phyloP scores from a whole-genome alignment of 2,888 invertebrate species.

The Idaea straminata region DNA sequence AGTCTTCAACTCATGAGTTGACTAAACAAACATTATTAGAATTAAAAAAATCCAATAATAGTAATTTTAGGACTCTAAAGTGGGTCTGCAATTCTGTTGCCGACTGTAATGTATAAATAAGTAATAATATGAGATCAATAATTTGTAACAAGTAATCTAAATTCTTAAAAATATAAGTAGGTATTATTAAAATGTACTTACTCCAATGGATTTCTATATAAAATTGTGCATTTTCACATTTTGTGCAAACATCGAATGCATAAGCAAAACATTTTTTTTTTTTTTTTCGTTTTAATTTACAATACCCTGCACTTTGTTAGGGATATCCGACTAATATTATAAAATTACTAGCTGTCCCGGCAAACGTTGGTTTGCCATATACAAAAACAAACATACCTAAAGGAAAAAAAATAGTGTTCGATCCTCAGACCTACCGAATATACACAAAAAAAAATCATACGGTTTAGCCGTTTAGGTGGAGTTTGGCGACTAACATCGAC shows the following conservation, averaged over 20 bases:
- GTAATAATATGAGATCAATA: constrained; percentile 16
- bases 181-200: background rate
- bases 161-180: constrained; percentile 3
- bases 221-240: constrained; percentile 25
- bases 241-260: constrained; percentile 20
- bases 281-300: constrained; percentile 2
- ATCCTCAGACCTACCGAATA: too few relatives aligned
- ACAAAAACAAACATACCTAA: too few relatives aligned
- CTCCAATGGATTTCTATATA: background rate
- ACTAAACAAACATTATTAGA: too few relatives aligned
- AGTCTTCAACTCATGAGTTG: too few relatives aligned
- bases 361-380: too few relatives aligned
- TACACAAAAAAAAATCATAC: too few relatives aligned
- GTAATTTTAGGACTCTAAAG: too few relatives aligned
- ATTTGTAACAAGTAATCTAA: constrained; percentile 3
- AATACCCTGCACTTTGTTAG: constrained; percentile 41
- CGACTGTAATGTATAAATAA: constrained; percentile 5
- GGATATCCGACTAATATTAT: constrained; percentile 4
- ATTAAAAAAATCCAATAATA: too few relatives aligned
- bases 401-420: too few relatives aligned
- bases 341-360: background rate
- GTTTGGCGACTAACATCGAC: too few relatives aligned
- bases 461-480: too few relatives aligned
- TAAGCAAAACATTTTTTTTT: constrained; percentile 16
- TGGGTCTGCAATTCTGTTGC: background rate